Conservation (phyloP, 2,113 vertebrate genomes). For the Bostrychus sinensis region DNA sequence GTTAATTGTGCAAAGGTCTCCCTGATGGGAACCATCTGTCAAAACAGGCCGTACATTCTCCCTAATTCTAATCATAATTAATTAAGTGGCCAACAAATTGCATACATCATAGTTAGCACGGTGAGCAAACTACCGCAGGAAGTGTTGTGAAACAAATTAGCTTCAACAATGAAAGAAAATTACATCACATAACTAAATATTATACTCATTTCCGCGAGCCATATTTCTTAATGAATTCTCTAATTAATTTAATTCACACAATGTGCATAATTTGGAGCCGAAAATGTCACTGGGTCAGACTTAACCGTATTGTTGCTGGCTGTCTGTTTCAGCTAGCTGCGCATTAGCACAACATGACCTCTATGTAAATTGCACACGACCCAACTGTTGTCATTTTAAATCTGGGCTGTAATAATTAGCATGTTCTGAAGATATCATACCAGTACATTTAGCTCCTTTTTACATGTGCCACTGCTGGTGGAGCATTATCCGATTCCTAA, state of each 20-base stretch:
- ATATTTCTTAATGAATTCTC: slow-evolving; percentile 89
- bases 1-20: slow-evolving; percentile 86
- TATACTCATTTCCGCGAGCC: slow-evolving; percentile 84
- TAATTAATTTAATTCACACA: slow-evolving; percentile 94
- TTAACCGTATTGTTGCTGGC: slow-evolving; percentile 83
- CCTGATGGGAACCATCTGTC: slow-evolving; percentile 94
- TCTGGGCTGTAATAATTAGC: slow-evolving; percentile 60
- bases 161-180: slow-evolving; percentile 91
- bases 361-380: slow-evolving; percentile 81
- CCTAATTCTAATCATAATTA: slow-evolving; percentile 92
- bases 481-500: slow-evolving; percentile 35
- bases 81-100: slow-evolving; percentile 95
- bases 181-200: slow-evolving; percentile 87
- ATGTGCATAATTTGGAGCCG: slow-evolving; percentile 91
- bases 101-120: slow-evolving; percentile 87
- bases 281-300: slow-evolving; percentile 88
- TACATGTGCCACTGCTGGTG: slow-evolving; percentile 63
- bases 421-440: slow-evolving; percentile 72
- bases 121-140: slow-evolving; percentile 85
- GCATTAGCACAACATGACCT: slow-evolving; percentile 88
- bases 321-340: slow-evolving; percentile 85
- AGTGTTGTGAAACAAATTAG: slow-evolving; percentile 93
- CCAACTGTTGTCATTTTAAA: slow-evolving; percentile 79
- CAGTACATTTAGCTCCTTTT: slow-evolving; percentile 68
- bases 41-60: slow-evolving; percentile 85